Evolutionary conservation across 2,888 invertebrate species (phyloP), one percentile per base, ranked within the genome.

Genomic region (Sinelater perroti): DNA sequence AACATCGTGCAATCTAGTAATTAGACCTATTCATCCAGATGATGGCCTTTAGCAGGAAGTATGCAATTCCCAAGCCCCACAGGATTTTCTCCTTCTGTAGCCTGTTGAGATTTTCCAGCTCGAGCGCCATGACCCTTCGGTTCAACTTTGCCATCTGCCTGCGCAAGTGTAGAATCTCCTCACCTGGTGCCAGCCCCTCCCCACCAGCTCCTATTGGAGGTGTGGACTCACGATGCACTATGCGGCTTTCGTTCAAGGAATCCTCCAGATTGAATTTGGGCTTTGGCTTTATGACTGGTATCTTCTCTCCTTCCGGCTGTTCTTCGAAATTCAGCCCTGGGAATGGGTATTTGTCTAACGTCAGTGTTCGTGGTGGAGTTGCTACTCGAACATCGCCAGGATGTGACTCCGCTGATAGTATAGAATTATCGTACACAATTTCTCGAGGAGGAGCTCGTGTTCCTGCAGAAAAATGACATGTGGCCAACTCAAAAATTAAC

Each of bases 291-390:
- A 70, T 63, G 11, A 72, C 69, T 7, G 74, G 71, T 13, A 72
- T 62, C 28, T 63, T 65, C 16, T 72, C 70, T 64, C 75, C 77
- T 8, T 11, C 3, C 14, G 47, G 30, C 28, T 80, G 74, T 64
- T 86, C 85, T 61, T 85, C 85, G 8, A 81, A 79, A 53, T 83
- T 56, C 38, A 80, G 78, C 17, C 89, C 84, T 26, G 92, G 91
- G 72, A 91, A 92, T 64, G 88, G 89, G 73, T 92, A 91, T 70
- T 90, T 90, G 68, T 92, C 91, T 50, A 96, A 81, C 7, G 94
- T 95, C 49, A 96, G 87, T 13, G 90, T 87, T 68, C 93, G 84
- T 7, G 96, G 96, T 2, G 96, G 96, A 13, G 95, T 95, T 79
- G 91, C 86, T 40, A 95, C 91, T 62, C 93, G 85, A 45, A 93